These are phyloP conservation scores for Ephialtes manifestator DNA, from an alignment of 2,888 invertebrate genomes.

Conservation along the genomic window DNA sequence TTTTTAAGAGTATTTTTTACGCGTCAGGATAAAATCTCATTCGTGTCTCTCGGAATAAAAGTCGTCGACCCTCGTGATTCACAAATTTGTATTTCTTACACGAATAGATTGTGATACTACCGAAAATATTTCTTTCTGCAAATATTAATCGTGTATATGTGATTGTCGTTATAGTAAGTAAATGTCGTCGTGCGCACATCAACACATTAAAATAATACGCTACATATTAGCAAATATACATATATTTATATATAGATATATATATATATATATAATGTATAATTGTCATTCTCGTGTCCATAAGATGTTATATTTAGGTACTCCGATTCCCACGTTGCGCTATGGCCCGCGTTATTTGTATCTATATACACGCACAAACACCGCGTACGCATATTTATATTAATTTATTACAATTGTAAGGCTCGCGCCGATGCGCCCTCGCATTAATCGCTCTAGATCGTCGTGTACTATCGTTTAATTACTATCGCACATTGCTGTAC, in stretches of 20 bases:
- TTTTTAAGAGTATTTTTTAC: too few species aligned
- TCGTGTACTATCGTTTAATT: slow-evolving; percentile 49
- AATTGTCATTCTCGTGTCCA: slow-evolving; percentile 50
- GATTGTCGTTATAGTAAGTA: slow-evolving; percentile 36
- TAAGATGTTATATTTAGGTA: slow-evolving; percentile 58
- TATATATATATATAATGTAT: slow-evolving; percentile 25
- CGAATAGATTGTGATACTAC: slow-evolving; percentile 2
- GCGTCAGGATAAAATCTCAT: too few species aligned
- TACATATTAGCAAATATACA: slow-evolving; percentile 5
- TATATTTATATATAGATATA: background rate
- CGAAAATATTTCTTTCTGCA: background rate
- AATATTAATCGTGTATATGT: slow-evolving; percentile 36
- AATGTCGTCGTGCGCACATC: slow-evolving; percentile 31
- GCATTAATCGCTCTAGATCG: slow-evolving; percentile 59
- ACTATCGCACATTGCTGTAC: background rate
- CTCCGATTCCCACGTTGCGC: slow-evolving; percentile 65
- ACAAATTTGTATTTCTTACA: background rate
- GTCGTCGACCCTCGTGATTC: background rate
- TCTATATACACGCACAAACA: slow-evolving; percentile 61
- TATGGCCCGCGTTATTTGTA: slow-evolving; percentile 32
- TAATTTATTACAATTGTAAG: slow-evolving; percentile 73
- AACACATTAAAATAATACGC: slow-evolving; percentile 24
- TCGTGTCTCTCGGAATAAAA: background rate
- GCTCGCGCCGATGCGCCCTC: slow-evolving; percentile 38
- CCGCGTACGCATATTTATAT: slow-evolving; percentile 67